Conservation (phyloP, 2,113 vertebrate genomes). For the Phylloscopus trochilus region DNA sequence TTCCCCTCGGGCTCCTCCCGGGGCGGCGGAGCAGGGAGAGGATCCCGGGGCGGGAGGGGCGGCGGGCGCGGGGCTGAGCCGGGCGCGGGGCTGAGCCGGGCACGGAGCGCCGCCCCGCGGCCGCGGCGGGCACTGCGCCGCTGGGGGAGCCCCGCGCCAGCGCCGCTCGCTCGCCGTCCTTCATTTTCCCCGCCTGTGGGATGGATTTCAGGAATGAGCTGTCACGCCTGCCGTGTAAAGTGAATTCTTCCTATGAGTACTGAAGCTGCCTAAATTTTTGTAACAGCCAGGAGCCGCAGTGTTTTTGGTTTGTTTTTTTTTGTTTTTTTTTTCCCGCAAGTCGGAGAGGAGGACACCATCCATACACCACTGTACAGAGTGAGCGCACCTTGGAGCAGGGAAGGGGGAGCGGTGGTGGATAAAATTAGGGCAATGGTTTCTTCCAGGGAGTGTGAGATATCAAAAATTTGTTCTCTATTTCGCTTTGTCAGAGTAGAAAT, state of each 20-base stretch:
- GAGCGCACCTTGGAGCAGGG: background rate
- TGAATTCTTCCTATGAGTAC: background rate
- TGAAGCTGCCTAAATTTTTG: background rate
- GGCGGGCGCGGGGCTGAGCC: background rate
- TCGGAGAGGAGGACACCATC: accelerated
- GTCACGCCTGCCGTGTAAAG: background rate
- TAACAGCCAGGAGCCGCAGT: background rate
- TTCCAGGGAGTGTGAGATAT: background rate
- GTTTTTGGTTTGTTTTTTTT: background rate
- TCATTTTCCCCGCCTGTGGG: accelerated
- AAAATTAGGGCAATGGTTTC: background rate
- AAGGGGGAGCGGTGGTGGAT: background rate
- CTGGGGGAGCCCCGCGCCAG: background rate
- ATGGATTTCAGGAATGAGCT: background rate
- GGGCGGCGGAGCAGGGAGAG: background rate
- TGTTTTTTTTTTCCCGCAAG: accelerated
- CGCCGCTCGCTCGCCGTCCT: accelerated
- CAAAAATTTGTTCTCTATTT: background rate
- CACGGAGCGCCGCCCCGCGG: conserved; percentile 53
- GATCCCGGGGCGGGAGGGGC: background rate
- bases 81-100: background rate
- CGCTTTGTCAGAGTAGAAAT: background rate
- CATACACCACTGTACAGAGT: accelerated
- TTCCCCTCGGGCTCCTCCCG: background rate
- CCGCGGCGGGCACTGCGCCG: background rate